phyloP scores from a whole-genome alignment of 2,888 invertebrate species.

The Subacronicta megacephala region DNA sequence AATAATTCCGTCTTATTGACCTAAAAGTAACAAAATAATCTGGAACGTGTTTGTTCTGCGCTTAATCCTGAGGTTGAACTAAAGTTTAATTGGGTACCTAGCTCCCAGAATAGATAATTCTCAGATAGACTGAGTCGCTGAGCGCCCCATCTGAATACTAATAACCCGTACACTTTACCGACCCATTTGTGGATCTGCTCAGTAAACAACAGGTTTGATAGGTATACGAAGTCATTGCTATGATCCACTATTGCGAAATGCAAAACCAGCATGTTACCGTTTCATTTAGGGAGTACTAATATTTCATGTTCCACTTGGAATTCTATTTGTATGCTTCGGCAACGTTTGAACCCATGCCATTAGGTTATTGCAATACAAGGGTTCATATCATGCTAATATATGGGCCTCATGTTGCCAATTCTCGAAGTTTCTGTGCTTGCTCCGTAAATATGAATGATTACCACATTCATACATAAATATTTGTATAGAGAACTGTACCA shows the following conservation, averaged over 20 bases:
- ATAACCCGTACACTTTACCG: conserved; percentile 18
- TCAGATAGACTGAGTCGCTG: conserved; percentile 21
- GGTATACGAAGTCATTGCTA: conserved; percentile 10
- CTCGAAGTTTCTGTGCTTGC: conserved; percentile 21
- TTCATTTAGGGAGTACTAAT: conserved; percentile 44
- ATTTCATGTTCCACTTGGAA: conserved; percentile 54
- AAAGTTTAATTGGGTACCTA: conserved; percentile 40
- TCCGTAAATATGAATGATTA: conserved; percentile 7
- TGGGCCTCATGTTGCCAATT: conserved; percentile 32
- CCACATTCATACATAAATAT: conserved; percentile 4
- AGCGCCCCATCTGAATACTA: conserved; percentile 29
- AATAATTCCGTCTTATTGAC: conserved; percentile 7
- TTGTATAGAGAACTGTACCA: not conserved
- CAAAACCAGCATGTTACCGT: conserved; percentile 20
- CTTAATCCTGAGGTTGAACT: conserved; percentile 24
- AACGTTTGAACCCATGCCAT: conserved; percentile 50
- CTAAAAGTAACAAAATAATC: conserved; percentile 18
- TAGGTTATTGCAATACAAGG: conserved; percentile 49
- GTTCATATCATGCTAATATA: conserved; percentile 50
- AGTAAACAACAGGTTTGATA: conserved; percentile 6
- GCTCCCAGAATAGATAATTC: conserved; percentile 39
- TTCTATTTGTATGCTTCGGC: conserved; percentile 48
- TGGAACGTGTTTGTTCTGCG: not conserved
- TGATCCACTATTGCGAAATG: conserved; percentile 34
- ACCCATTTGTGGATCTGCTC: conserved; percentile 23